phyloP scores from a whole-genome alignment of 2,797 vertebrate species.

The Channa striata region DNA sequence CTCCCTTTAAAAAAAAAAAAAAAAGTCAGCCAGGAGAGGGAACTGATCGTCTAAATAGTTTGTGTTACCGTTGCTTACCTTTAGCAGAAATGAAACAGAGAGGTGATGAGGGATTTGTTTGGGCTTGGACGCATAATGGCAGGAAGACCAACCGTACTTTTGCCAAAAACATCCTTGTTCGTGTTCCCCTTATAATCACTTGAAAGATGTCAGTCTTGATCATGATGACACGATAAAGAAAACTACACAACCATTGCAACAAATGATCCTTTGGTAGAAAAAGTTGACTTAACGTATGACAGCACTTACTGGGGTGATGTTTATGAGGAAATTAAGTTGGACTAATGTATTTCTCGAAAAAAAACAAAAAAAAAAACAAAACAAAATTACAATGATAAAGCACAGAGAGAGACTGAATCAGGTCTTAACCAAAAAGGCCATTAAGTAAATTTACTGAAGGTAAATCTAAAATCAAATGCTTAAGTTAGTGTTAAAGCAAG shows the following conservation, averaged over 20 bases:
- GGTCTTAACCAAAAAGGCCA: conserved; percentile 20
- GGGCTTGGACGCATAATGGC: conserved; percentile 44
- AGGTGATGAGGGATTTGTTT: conserved; percentile 45
- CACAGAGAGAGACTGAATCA: conserved; percentile 21
- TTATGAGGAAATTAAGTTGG: conserved; percentile 45
- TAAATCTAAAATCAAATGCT: conserved; percentile 47
- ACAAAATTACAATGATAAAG: conserved; percentile 36
- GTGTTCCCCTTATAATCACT: conserved; percentile 62
- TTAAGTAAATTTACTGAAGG: conserved; percentile 38
- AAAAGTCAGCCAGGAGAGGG: conserved; percentile 18
- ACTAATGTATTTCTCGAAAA: conserved; percentile 34
- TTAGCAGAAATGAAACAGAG: conserved; percentile 56
- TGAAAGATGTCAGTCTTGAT: conserved; percentile 64
- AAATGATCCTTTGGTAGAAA: conserved; percentile 53
- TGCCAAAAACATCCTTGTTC: conserved; percentile 73
- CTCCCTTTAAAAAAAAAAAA: conserved; percentile 34
- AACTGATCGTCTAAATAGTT: conserved; percentile 36
- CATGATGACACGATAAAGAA: conserved; percentile 38
- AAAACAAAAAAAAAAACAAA: conserved; percentile 31
- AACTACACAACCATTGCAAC: conserved; percentile 73
- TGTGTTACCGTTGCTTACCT: conserved; percentile 70
- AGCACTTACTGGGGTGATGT: conserved; percentile 36
- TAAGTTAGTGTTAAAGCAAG: conserved; percentile 82
- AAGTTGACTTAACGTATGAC: conserved; percentile 38
- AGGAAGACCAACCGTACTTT: conserved; percentile 79